phyloP scores from a whole-genome alignment of 1,140 invertebrate species.

The Chlorops oryzae region DNA sequence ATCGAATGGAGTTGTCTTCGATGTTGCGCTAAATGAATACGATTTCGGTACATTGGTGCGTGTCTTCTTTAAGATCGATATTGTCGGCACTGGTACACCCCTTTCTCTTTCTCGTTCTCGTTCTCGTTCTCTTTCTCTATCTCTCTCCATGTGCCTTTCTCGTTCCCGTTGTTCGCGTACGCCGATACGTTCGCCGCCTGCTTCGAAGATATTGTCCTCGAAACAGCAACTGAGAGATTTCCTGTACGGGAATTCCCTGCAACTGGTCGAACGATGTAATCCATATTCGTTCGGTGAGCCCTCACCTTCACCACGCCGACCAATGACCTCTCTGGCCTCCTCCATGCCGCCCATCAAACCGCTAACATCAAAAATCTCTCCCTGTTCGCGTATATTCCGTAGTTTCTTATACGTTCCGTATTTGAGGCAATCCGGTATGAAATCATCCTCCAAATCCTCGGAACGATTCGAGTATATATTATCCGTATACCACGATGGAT shows the following conservation, averaged over 20 bases:
- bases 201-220: constrained; percentile 33
- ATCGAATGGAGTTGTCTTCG: constrained; percentile 44
- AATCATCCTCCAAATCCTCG: constrained; percentile 43
- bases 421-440: constrained; percentile 40
- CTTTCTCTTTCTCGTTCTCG: constrained; percentile 8
- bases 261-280: constrained; percentile 41
- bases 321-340: constrained; percentile 15
- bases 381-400: constrained; percentile 38
- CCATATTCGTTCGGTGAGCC: constrained; percentile 37
- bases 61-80: constrained; percentile 41
- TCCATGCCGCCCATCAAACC: constrained; percentile 1
- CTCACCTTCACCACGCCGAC: constrained; percentile 36
- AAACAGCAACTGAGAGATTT: constrained; percentile 46
- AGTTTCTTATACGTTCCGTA: constrained; percentile 38
- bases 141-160: too few relatives aligned
- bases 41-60: constrained; percentile 42
- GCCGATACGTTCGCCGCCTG: constrained; percentile 18
- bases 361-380: constrained; percentile 26
- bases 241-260: constrained; percentile 44
- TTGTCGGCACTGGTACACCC: constrained; percentile 17
- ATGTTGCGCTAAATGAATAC: constrained; percentile 39
- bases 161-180: neutral
- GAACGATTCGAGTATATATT: constrained; percentile 50
- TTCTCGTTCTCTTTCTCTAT: too few relatives aligned
- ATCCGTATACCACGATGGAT: constrained; percentile 47